Evolutionary conservation across 2,797 vertebrate species (phyloP), one percentile per base, ranked within the genome.

Genomic region (Falco concolor): DNA sequence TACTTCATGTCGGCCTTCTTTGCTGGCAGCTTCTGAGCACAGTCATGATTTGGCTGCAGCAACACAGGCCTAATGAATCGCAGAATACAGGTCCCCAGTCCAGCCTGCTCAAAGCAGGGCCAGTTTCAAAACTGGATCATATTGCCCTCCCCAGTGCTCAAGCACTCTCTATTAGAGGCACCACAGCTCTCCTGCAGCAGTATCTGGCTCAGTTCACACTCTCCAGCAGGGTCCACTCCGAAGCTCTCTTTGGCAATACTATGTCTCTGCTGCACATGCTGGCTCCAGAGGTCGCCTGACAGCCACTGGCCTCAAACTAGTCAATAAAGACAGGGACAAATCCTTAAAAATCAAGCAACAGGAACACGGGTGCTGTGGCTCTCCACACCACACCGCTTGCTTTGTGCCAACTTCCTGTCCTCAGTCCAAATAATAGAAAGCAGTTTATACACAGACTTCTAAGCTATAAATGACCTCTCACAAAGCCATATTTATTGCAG

Each of bases 401-500:
- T 91, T 80, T 5, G 5, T 42, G 77, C 72, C 91, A 94, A 19
- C 28, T 87, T 90, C 67, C 49, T 50, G 70, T 60, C 52, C 67
- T 83, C 49, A n/a, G 30, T 50, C 24, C 65, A 87, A 93, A 25
- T 45, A 93, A 69, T 56, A 87, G 75, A 78, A 95, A 80, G 53
- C 38, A 73, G 42, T 9, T 89, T 70, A 53, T 27, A 36, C 32
- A 73, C 84, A 50, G 47, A 65, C 38, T 93, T 76, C 32, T 67
- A 89, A 94, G 53, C 34, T 87, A 85, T 18, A 95, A 95, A 89
- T 75, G 34, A 77, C 36, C 34, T 87, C 53, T 84, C 77, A 87
- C 40, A 90, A 89, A 88, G 68, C 75, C 81, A 49, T 18, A 57
- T 61, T 92, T 94, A 84, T 47, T 83, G 47, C 53, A 92, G 86